Evolutionary conservation across 2,113 vertebrate species (phyloP), one percentile per base, ranked within the genome.

Genomic region (Amblyopsis rosae): DNA sequence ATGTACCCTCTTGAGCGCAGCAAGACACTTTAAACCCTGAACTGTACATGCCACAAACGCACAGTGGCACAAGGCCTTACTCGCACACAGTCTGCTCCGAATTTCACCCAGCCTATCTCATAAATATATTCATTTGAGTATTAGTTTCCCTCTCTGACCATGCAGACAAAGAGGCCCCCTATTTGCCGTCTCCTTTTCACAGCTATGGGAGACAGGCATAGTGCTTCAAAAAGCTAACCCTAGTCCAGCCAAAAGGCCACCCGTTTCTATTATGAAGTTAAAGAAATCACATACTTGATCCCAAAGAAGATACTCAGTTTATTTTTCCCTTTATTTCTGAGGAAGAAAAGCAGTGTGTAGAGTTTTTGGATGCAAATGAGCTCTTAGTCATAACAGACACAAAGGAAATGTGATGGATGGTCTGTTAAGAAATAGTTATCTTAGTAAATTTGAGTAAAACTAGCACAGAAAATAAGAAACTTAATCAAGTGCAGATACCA

Each of bases 81-180:
- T 60, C 12, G 9, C 11, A 61, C 60, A 67, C 26, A 17, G 71
- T 82, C 26, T 45, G 51, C 76, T 81, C 57, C 67, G 60, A 65
- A 63, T 73, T 26, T 69, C 69, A 64, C 73, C 71, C 62, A 49
- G 54, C 74, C 65, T 57, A 8, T 62, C 75, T 85, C 77, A 87
- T 88, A 79, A 85, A 86, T 82, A 82, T 78, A 80, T 83, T 82
- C 67, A 80, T 79, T 74, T 0, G 50, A 72, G 65, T 75, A 81
- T 81, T 74, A 45, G 73, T 72, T 84, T 85, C 57, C 69, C 70
- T 35, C 65, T 83, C 70, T 86, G 81, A 83, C 72, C 68, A 67
- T 62, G 65, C 12, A 4, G 75, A 82, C 69, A 84, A 80, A 85
- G 72, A 46, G 32, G 51, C 26, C 68, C 54, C 61, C 58, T 68